Evolutionary conservation across 1,140 invertebrate genomes (phyloP).

Genomic region (Trachymyrmex septentrionalis): DNA sequence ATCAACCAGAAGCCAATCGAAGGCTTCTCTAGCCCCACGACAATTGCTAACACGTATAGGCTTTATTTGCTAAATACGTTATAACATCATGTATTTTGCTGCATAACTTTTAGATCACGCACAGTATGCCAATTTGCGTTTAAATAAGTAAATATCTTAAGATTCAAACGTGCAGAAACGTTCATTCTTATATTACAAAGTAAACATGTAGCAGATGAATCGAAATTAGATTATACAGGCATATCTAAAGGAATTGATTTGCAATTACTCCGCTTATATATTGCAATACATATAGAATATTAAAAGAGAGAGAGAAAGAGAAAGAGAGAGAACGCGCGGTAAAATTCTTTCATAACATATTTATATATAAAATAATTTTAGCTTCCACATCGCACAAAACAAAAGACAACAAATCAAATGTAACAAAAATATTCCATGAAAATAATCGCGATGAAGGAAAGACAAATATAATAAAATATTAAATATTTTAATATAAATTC

Average conservation of each 20-base stretch:
- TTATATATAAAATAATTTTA: background rate
- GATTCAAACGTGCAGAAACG: background rate
- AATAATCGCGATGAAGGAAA: background rate
- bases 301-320: background rate
- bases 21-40: background rate
- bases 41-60: background rate
- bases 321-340: background rate
- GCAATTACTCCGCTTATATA: background rate
- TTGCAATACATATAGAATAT: background rate
- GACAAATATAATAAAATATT: background rate
- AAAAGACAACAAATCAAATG: background rate
- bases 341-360: background rate
- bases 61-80: constrained; percentile 41
- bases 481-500: background rate
- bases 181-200: background rate
- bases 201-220: background rate
- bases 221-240: background rate
- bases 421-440: background rate
- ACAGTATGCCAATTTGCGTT: background rate
- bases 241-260: background rate
- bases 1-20: constrained; percentile 25
- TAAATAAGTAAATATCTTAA: background rate
- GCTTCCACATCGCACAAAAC: background rate
- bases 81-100: background rate
- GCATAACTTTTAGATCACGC: background rate